Evolutionary conservation across 2,797 vertebrate species (phyloP).

Genomic region (Lithobates sylvaticus): DNA sequence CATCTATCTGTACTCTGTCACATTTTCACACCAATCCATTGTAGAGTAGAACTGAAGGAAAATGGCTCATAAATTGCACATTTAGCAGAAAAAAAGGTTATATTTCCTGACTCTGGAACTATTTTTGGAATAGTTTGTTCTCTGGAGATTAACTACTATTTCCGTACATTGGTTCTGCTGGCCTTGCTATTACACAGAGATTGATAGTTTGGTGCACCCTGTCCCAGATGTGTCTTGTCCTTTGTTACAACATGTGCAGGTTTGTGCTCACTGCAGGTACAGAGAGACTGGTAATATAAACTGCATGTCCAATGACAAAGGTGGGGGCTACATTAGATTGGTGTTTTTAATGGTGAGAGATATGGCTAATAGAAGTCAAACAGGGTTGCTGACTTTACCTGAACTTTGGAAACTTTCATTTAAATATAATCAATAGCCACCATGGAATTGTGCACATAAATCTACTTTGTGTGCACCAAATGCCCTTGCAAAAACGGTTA

Average conservation of each 20-base stretch:
- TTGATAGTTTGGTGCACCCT: conserved; percentile 62
- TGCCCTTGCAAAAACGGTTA: no score
- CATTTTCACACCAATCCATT: conserved; percentile 35
- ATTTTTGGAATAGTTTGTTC: conserved; percentile 62
- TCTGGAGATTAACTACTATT: conserved; percentile 57
- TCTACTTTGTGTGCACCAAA: no score
- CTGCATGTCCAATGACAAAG: conserved; percentile 26
- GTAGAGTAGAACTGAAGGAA: conserved; percentile 37
- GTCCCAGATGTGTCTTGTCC: conserved; percentile 72
- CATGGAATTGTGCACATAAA: no score
- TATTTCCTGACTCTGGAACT: conserved; percentile 51
- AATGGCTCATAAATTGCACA: conserved; percentile 58
- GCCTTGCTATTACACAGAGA: conserved; percentile 57
- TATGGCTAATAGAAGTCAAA: neutral
- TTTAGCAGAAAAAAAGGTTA: conserved; percentile 61
- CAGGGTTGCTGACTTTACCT: neutral
- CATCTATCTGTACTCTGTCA: neutral
- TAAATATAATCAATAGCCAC: no score
- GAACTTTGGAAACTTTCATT: no score
- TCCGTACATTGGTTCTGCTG: conserved; percentile 55
- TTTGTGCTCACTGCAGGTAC: conserved; percentile 63
- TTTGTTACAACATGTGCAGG: conserved; percentile 66
- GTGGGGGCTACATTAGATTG: neutral
- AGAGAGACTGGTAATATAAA: conserved; percentile 32
- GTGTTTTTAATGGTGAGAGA: neutral